Conservation (phyloP, 2,113 vertebrate species). For the Proteles cristata region DNA sequence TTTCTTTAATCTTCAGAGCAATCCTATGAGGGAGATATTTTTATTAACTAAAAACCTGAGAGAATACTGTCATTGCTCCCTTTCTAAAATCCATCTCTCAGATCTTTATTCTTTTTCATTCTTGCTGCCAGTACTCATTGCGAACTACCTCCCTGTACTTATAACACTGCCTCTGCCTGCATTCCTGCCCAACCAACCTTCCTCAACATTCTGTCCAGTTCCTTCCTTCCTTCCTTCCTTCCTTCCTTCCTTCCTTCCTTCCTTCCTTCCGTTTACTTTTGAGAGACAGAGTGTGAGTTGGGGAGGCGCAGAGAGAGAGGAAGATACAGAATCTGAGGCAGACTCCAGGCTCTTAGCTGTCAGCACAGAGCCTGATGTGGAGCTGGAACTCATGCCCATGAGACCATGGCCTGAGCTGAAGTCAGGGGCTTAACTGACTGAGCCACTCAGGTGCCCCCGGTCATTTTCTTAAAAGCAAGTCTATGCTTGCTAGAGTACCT, state of each 20-base stretch:
- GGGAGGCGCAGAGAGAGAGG: no score
- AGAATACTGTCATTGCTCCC: not conserved
- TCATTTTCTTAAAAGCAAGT: not conserved
- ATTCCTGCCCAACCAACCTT: not conserved
- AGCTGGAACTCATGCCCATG: no score
- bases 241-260: no score
- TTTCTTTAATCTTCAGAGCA: conserved; percentile 14
- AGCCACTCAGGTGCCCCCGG: no score
- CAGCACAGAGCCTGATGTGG: no score
- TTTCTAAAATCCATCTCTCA: not conserved
- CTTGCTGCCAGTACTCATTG: not conserved
- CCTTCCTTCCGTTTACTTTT: no score
- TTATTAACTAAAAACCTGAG: not conserved
- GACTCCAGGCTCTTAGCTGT: no score
- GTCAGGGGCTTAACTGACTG: no score
- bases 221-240: no score
- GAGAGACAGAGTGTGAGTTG: no score
- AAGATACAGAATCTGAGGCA: no score
- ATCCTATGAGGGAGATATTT: not conserved
- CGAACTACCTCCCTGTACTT: not conserved
- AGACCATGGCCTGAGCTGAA: no score
- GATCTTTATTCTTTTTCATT: not conserved
- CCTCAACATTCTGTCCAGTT: not conserved
- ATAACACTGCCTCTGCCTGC: not conserved
- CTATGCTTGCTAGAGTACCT: not conserved